A percentile compares a stretch with the other conserved stretches of the same genome.
phyloP scores from a whole-genome alignment of 2,888 invertebrate species.

The Andrena haemorrhoa region DNA sequence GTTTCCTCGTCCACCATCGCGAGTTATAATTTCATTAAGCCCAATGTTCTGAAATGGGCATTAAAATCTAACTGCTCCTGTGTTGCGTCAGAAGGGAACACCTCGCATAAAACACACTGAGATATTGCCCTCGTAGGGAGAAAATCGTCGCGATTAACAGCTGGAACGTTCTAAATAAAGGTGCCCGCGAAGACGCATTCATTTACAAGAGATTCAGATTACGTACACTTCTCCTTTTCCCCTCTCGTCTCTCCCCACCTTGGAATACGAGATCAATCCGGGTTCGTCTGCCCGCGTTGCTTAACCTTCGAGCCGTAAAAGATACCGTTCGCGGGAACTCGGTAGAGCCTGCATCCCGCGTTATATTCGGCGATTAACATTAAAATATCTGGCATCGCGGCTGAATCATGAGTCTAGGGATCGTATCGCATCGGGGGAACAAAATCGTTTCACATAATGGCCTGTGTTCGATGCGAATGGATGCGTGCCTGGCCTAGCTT shows the following conservation, averaged over 20 bases:
- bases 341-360: background rate
- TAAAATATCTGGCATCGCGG: background rate
- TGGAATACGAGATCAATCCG: background rate
- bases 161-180: slow-evolving; percentile 16
- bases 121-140: background rate
- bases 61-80: background rate
- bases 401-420: background rate
- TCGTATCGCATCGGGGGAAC: slow-evolving; percentile 3
- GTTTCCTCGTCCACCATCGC: background rate
- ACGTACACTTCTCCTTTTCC: background rate
- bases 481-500: slow-evolving; percentile 1
- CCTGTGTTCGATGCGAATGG: slow-evolving; percentile 24
- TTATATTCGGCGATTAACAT: slow-evolving; percentile 18
- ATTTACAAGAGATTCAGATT: slow-evolving; percentile 7
- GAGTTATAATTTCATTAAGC: slow-evolving; percentile 11
- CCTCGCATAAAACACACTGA: background rate
- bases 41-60: background rate
- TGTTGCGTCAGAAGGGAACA: background rate
- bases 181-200: background rate
- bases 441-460: slow-evolving; percentile 33
- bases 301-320: slow-evolving; percentile 35
- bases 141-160: slow-evolving; percentile 30
- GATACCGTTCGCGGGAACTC: slow-evolving; percentile 22
- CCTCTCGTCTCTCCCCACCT: background rate
- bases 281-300: background rate